Percentiles rank a stretch among this genome's conserved stretches.
Conservation (phyloP, 2,113 vertebrate genomes). For the Leptosomus discolor region DNA sequence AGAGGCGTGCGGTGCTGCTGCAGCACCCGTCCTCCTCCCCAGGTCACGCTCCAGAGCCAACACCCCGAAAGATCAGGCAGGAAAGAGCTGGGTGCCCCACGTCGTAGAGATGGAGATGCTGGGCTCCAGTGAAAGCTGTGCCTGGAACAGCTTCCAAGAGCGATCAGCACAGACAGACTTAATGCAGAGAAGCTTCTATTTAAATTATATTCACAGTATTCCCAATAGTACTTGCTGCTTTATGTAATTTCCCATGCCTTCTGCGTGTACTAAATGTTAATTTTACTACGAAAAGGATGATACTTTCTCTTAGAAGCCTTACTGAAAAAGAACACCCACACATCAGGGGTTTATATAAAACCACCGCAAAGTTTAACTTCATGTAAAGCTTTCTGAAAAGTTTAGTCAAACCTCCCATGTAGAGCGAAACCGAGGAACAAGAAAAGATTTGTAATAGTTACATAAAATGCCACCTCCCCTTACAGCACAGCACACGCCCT, state of each 20-base stretch:
- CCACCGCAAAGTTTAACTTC: background rate
- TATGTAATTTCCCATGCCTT: conserved; percentile 7
- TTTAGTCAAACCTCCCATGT: background rate
- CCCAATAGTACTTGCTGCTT: background rate
- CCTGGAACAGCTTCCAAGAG: background rate
- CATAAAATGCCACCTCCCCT: background rate
- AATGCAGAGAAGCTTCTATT: background rate
- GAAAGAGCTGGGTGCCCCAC: background rate
- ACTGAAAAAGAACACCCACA: background rate
- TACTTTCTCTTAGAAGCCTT: background rate
- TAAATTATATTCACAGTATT: background rate
- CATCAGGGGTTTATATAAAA: background rate
- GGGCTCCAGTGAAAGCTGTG: background rate
- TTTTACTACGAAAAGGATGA: background rate
- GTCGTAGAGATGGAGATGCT: rapidly evolving
- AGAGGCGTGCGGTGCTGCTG: rapidly evolving
- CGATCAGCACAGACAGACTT: background rate
- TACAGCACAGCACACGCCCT: background rate
- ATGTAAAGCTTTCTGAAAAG: background rate
- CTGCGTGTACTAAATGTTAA: background rate
- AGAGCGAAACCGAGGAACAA: background rate
- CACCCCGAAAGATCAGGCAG: background rate
- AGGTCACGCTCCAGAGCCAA: background rate
- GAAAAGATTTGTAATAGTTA: background rate
- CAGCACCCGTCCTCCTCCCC: background rate